Conservation (phyloP, 2,113 vertebrate genomes). For the Corythoichthys haematopterus region DNA sequence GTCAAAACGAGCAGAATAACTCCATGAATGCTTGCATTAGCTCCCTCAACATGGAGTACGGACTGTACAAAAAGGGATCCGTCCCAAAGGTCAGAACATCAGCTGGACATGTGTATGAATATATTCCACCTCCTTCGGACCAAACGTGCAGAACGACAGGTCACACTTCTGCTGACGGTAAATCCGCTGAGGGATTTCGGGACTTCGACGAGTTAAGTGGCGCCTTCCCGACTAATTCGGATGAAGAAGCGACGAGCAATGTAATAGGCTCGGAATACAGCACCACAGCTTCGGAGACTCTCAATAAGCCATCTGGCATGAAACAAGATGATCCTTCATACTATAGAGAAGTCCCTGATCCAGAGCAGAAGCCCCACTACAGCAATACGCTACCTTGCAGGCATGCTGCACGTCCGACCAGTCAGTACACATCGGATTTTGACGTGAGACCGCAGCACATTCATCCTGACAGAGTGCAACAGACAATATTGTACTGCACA, state of each 20-base stretch:
- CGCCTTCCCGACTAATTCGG: slow-evolving; percentile 78
- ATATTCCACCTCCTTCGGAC: slow-evolving; percentile 83
- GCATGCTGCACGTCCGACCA: slow-evolving; percentile 76
- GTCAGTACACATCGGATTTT: slow-evolving; percentile 84
- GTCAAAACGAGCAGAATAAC: slow-evolving; percentile 81
- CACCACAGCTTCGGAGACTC: slow-evolving; percentile 84
- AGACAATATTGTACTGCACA: slow-evolving; percentile 87
- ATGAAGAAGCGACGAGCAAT: slow-evolving; percentile 78
- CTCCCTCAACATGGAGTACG: slow-evolving; percentile 92
- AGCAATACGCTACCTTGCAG: slow-evolving; percentile 85
- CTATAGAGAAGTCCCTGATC: slow-evolving; percentile 84
- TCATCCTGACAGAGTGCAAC: slow-evolving; percentile 85
- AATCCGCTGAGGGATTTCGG: slow-evolving; percentile 82
- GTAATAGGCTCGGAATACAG: slow-evolving; percentile 85
- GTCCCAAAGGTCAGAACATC: slow-evolving; percentile 86
- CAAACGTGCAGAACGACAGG: slow-evolving; percentile 79
- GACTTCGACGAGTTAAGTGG: slow-evolving; percentile 90
- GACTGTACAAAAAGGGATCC: slow-evolving; percentile 81
- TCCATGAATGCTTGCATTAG: slow-evolving; percentile 89
- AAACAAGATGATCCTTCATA: slow-evolving; percentile 83
- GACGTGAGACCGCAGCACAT: slow-evolving; percentile 83
- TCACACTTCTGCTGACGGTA: slow-evolving; percentile 79
- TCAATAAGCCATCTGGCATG: slow-evolving; percentile 79
- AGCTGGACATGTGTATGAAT: slow-evolving; percentile 89
- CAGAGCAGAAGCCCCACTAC: slow-evolving; percentile 79